A percentile compares a stretch with the other conserved stretches of the same genome.
phyloP scores from a whole-genome alignment of 2,113 vertebrate genomes.

The Xiphorhynchus elegans region DNA sequence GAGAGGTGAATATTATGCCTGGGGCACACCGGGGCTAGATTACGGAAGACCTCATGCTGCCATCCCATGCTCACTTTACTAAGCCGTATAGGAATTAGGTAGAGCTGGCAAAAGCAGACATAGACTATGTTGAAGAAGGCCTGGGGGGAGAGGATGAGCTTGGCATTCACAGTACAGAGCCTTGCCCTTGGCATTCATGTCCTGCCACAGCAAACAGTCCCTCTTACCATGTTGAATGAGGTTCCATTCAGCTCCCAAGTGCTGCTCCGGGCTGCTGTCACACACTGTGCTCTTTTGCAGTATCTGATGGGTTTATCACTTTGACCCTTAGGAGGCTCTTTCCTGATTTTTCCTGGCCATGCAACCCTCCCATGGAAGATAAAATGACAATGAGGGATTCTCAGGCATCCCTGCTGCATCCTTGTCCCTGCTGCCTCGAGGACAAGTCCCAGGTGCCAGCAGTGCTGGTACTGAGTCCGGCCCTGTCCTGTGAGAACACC shows the following conservation, averaged over 20 bases:
- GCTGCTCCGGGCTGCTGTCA: background rate
- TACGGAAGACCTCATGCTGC: background rate
- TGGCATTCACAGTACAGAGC: background rate
- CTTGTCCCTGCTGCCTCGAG: background rate
- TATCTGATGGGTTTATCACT: background rate
- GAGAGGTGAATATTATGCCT: background rate
- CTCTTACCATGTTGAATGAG: background rate
- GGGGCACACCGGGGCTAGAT: background rate
- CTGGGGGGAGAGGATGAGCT: background rate
- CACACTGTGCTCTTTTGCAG: fast-evolving
- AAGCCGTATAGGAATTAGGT: background rate
- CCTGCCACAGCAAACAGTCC: background rate
- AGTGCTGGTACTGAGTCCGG: fast-evolving
- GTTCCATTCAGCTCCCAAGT: background rate
- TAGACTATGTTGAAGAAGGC: background rate
- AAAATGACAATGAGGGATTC: fast-evolving
- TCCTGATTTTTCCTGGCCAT: background rate
- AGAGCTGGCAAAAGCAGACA: background rate
- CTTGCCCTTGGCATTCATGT: background rate
- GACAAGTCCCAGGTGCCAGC: fast-evolving
- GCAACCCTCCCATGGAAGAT: background rate
- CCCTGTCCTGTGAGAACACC: background rate
- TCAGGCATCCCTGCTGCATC: background rate
- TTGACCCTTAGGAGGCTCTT: background rate
- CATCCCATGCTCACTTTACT: background rate